Base-by-base conservation (phyloP, 2,113 vertebrate genomes). In the Anser brachyrhynchus region DNA sequence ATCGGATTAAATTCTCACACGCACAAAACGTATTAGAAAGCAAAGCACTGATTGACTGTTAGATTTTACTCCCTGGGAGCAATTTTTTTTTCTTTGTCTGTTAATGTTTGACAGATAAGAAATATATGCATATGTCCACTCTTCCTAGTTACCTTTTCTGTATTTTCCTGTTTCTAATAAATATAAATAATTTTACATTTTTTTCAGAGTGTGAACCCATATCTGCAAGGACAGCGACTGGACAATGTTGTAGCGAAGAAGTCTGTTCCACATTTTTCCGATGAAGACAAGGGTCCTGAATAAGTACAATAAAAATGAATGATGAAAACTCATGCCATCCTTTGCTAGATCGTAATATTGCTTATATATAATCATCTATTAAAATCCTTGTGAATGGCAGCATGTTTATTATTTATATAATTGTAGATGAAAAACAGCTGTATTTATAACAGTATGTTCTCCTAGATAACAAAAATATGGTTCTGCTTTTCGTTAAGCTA, bases 191-290 rank as follows among this genome's bases (percentile, higher is more conserved):
- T 93, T 77, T 67, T 41, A 17, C 79, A 18, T 31, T 46, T 93
- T 78, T 97, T 95, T 72, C 95, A 99, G 99, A 99, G 98, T 67
- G 96, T 98, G 92, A 99, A 99, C 95, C 99, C 99, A 0, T 99
- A 99, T 93, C 98, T 99, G 70, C 98, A 98, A 98, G 99, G 99
- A 95, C 98, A 99, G 95, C 98, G 98, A 96, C 97, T 99, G 97
- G 98, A 99, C 95, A 99, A 99, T 7, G 99, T 99, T 69, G 99
- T 99, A 28, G 99, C 99, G 85, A 99, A 99, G 98, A 99, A 99
- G 96, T 99, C 99, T 35, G 99, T 98, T 76, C 99, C 99, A 70
- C 98, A 98, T 95, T 99, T 99, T 97, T 98, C 98, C 61, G 99
- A 99, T 78, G 99, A 99, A 91, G 99, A 99, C 62, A 96, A 98